Conservation (phyloP, 2,888 invertebrate genomes). For the Punctoribates punctum region DNA sequence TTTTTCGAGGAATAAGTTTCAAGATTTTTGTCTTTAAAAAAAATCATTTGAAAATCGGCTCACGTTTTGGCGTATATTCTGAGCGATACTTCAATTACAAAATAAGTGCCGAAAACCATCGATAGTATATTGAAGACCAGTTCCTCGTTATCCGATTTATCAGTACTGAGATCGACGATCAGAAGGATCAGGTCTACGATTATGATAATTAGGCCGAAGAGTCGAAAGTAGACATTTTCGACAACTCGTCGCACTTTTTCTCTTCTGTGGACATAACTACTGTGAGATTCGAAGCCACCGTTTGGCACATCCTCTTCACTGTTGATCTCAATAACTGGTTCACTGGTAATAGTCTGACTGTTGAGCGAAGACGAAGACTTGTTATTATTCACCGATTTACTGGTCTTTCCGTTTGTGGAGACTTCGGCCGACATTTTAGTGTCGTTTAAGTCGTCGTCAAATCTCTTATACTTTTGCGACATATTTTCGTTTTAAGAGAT, state of each 20-base stretch:
- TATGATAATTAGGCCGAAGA: slow-evolving; percentile 47
- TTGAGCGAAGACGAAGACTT: slow-evolving; percentile 2
- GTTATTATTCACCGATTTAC: neutral
- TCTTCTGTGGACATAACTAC: neutral
- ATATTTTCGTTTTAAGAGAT: neutral
- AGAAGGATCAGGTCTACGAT: slow-evolving; percentile 47
- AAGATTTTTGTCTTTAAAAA: neutral
- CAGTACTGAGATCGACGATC: slow-evolving; percentile 46
- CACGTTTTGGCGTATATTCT: slow-evolving; percentile 55
- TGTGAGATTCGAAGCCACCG: neutral
- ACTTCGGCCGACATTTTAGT: neutral
- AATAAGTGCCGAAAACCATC: slow-evolving; percentile 54
- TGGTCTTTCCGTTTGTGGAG: neutral
- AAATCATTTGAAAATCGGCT: slow-evolving; percentile 43
- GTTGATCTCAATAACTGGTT: slow-evolving; percentile 1
- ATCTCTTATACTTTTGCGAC: slow-evolving; percentile 27
- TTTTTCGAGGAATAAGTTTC: neutral
- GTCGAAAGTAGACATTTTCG: slow-evolving; percentile 43
- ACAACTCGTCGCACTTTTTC: slow-evolving; percentile 41
- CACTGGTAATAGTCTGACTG: neutral
- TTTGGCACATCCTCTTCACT: slow-evolving; percentile 10
- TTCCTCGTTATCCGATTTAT: slow-evolving; percentile 42
- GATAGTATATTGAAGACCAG: slow-evolving; percentile 51
- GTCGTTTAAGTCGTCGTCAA: slow-evolving; percentile 4
- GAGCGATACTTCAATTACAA: slow-evolving; percentile 54